These are phyloP conservation scores for Ochotona princeps DNA, from an alignment of 2,113 vertebrate species.

Conservation along the genomic window DNA sequence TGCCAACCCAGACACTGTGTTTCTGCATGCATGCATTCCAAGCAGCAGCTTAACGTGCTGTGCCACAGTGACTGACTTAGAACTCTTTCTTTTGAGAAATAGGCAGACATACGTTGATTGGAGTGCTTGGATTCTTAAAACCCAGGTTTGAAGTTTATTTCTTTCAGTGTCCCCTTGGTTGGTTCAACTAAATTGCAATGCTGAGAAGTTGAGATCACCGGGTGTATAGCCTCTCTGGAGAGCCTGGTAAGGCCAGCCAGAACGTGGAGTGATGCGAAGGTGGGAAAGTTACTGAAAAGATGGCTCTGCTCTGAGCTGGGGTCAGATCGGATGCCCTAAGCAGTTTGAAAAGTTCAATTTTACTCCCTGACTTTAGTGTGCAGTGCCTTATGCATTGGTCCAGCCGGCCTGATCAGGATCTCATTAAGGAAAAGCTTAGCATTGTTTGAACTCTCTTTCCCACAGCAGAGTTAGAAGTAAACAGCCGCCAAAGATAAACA, in stretches of 20 bases:
- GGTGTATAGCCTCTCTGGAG: not conserved
- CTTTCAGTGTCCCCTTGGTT: not conserved
- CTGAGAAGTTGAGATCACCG: not conserved
- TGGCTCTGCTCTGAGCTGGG: not conserved
- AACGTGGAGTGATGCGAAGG: not conserved
- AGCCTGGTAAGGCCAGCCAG: not conserved
- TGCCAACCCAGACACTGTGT: no score
- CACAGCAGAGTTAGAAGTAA: constrained; percentile 71
- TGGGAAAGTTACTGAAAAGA: not conserved
- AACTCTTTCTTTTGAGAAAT: constrained; percentile 11
- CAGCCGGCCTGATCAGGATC: constrained; percentile 58
- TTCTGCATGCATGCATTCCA: no score
- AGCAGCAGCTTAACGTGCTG: no score
- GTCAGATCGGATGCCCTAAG: not conserved
- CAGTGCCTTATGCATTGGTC: not conserved
- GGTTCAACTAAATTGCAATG: not conserved
- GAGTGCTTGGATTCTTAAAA: not conserved
- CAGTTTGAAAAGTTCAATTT: not conserved
- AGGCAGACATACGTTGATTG: not conserved
- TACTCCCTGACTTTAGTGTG: not conserved
- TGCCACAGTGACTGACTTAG: not conserved
- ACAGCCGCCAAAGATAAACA: constrained; percentile 77
- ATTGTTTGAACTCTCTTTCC: constrained; percentile 75
- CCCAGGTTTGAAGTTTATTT: not conserved
- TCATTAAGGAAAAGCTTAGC: constrained; percentile 67